phyloP scores from a whole-genome alignment of 2,797 vertebrate species.

The Etheostoma perlongum region DNA sequence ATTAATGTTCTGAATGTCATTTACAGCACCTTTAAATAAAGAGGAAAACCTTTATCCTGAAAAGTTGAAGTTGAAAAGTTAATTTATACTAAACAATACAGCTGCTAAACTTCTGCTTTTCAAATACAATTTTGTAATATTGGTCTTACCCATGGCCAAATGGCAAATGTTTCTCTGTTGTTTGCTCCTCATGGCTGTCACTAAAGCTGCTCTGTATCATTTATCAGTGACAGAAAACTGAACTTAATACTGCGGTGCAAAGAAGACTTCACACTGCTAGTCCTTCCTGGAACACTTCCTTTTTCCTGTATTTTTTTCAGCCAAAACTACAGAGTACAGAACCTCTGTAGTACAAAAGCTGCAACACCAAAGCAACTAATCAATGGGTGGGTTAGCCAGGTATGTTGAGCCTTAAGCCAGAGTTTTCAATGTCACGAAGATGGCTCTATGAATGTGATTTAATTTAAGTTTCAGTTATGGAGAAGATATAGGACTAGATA shows the following conservation, averaged over 20 bases:
- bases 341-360: too few species aligned
- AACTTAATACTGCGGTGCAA: not conserved
- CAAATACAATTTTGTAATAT: not conserved
- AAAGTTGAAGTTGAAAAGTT: too few species aligned
- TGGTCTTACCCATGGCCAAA: slow-evolving; percentile 15
- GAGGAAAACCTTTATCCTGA: too few species aligned
- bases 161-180: not conserved
- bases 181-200: slow-evolving; percentile 15
- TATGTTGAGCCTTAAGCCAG: too few species aligned
- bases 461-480: too few species aligned
- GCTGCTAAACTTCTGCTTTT: not conserved
- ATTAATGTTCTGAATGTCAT: too few species aligned
- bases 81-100: not conserved
- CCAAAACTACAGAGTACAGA: not conserved
- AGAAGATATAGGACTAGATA: too few species aligned
- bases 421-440: too few species aligned
- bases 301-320: not conserved
- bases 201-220: not conserved
- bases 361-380: too few species aligned
- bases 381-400: too few species aligned
- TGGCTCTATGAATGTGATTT: too few species aligned
- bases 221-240: slow-evolving; percentile 10
- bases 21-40: too few species aligned
- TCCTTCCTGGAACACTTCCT: not conserved
- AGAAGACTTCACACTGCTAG: not conserved